Base-by-base conservation (phyloP, 2,888 invertebrate genomes). In the Ectemnius lituratus region DNA sequence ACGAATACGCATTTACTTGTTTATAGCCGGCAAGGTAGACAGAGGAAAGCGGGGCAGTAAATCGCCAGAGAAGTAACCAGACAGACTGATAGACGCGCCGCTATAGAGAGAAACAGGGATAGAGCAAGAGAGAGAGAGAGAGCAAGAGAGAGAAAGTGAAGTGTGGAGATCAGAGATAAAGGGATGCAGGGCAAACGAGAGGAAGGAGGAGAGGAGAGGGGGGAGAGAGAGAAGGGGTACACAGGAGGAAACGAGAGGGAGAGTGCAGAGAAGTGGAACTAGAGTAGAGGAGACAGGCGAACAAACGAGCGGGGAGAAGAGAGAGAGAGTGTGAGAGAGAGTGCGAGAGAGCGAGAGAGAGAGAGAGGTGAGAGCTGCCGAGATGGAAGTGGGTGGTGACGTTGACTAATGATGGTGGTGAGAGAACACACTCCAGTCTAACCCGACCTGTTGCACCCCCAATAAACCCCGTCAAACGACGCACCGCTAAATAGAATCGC, bases 341-440 rank as follows among this genome's bases (percentile, higher is more conserved):
- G 68, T 59, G 63, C 60, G 45, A 56, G 64, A 67, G 68, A 71
- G 65, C 28, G 68, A 16, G 62, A 46, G 65, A 58, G 58, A 56
- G 46, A 63, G 69, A 68, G 62, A 65, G 65, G 52, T 16, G 52
- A 52, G 52, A 52, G 37, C 52, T 16, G 52, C n/a, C 52, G 52
- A 52, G 52, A 52, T 16, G 52, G 52, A 79, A 75, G 71, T 85
- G 87, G 84, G 87, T 88, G 89, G 87, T 89, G 89, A 89, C 89
- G 88, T 89, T 89, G 89, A 89, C 89, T 89, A 89, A 89, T 89
- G 89, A 90, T 90, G 90, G 90, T 88, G 90, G 90, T 88, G 90
- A 90, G 90, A 90, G 90, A 89, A 89, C 88, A 89, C 86, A 89
- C 90, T 90, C 88, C 86, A 86, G 85, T 88, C 87, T 88, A 89